phyloP scores from a whole-genome alignment of 2,113 vertebrate genomes.

The Hydropotes inermis region DNA sequence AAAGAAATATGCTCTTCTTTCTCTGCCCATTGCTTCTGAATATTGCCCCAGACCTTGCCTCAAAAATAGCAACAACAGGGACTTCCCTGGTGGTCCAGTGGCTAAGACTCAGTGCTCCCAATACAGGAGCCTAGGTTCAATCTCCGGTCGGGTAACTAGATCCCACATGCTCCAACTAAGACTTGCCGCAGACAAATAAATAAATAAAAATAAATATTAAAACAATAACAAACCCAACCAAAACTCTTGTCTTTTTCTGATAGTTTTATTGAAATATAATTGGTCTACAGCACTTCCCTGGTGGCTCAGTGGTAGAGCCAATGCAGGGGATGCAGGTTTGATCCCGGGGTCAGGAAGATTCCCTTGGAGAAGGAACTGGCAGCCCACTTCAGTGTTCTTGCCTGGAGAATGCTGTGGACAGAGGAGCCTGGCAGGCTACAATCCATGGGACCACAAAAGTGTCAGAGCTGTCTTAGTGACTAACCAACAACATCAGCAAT shows the following conservation, averaged over 20 bases:
- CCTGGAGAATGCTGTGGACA: background rate
- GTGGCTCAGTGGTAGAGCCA: background rate
- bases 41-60: background rate
- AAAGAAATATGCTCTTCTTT: background rate
- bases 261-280: background rate
- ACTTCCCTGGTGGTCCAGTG: background rate
- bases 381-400: background rate
- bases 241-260: background rate
- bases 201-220: background rate
- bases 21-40: background rate
- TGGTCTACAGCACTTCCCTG: background rate
- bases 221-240: background rate
- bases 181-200: background rate
- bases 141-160: background rate
- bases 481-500: background rate
- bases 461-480: background rate
- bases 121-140: background rate
- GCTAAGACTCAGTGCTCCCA: background rate
- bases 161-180: background rate
- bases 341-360: background rate
- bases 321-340: background rate
- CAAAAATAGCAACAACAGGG: background rate
- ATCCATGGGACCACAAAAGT: background rate
- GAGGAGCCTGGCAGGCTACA: background rate
- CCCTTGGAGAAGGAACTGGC: background rate